These are phyloP conservation scores for Cricetomys ansorgei DNA, from an alignment of 2,113 vertebrate species.

Conservation along the genomic window DNA sequence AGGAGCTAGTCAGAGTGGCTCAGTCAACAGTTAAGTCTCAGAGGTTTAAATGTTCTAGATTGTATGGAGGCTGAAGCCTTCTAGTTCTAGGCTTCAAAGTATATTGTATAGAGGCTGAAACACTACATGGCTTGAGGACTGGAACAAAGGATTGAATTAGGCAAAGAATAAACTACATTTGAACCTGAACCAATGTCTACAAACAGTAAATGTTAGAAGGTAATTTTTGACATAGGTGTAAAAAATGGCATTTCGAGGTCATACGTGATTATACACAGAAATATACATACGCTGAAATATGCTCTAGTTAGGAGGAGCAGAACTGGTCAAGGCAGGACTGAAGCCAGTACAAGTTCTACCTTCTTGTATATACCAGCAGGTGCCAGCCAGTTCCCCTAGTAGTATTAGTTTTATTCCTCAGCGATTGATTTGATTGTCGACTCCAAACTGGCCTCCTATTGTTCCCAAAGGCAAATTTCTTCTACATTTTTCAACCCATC, in stretches of 20 bases:
- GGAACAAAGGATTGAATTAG: too few species aligned
- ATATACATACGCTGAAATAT: neutral
- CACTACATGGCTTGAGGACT: too few species aligned
- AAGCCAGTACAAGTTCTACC: neutral
- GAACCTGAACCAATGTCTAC: too few species aligned
- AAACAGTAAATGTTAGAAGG: neutral
- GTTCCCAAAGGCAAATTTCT: neutral
- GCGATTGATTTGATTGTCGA: neutral
- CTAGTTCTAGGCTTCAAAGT: too few species aligned
- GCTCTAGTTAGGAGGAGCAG: neutral
- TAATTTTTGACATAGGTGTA: neutral
- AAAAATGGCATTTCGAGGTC: neutral
- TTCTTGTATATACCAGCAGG: neutral
- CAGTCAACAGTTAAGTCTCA: too few species aligned
- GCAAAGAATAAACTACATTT: too few species aligned
- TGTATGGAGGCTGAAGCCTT: too few species aligned
- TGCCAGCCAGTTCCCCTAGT: neutral
- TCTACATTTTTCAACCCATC: constrained; percentile 1
- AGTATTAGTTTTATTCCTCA: neutral
- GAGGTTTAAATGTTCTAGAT: too few species aligned
- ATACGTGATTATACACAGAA: neutral
- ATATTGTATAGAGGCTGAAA: too few species aligned
- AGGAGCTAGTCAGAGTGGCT: too few species aligned
- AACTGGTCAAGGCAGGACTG: neutral
- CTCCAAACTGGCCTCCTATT: constrained; percentile 21